Base-by-base conservation (phyloP, 2,113 vertebrate genomes). In the Elanoides forficatus region DNA sequence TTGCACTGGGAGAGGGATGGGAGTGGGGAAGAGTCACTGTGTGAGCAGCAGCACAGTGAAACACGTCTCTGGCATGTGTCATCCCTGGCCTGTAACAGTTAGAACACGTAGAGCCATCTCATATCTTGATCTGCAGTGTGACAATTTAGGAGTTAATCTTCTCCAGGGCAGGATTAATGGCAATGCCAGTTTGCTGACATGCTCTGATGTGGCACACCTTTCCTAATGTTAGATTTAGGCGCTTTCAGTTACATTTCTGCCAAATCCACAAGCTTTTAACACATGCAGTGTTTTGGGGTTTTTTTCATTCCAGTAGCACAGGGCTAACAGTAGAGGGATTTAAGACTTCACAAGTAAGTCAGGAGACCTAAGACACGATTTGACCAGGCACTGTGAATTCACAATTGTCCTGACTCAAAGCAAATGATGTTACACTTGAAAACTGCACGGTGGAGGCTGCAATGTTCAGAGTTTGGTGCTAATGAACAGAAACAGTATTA, bases 1-100 rank as follows among this genome's bases (percentile, higher is more conserved):
- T 90, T 89, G 52, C 21, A 29, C 6, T 0, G 6, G 43, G 50
- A 74, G 62, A 67, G 13, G 55, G 32, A 1, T 21, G 58, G 48
- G 62, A 52, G 27, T 5, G 18, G 23, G 27, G 38, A 63, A 27
- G 12, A 42, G 32, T 59, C 11, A 5, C 7, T 13, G 32, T 12
- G 22, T 53, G 50, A 65, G 45, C 50, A 47, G 36, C 30, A 34
- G 42, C n/a, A 4, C 34, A 13, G 23, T 70, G 22, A 70, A 29
- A 27, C 5, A 5, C 1, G 1, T 30, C 72, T 79, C 55, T 4
- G 4, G 30, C 21, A 0, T 27, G 21, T 38, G 29, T 38, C 43
- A 10, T 59, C 55, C 76, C 62, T 76, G 63, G 60, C 50, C 55
- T 70, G 0, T 34, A 12, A 11, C 53, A 27, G 17, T 15, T 25